Base-by-base conservation (phyloP, 2,113 vertebrate genomes). In the Corythornis madagascariensis region DNA sequence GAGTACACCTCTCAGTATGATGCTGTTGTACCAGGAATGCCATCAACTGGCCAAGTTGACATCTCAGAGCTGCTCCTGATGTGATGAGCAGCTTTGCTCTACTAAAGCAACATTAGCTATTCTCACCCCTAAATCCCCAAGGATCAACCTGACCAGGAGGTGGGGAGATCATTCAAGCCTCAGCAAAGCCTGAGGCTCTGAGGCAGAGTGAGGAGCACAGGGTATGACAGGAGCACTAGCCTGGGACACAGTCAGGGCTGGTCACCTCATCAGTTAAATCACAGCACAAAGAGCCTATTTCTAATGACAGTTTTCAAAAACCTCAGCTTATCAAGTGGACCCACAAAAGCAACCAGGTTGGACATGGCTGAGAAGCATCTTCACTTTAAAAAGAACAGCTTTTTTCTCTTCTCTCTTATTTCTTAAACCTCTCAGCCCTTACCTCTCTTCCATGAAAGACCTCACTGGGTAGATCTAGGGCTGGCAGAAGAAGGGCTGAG, bases 171-270 rank as follows among this genome's bases (percentile, higher is more conserved):
- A 53, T 42, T 53, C 43, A 28, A 79, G 48, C 22, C 50, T 48
- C 2, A 1, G 24, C 24, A 19, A 53, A 28, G 16, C 9, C 33
- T 28, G 52, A 70, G 35, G 26, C 21, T 40, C 38, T 4, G 0
- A 71, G 57, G 63, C 47, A 20, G 40, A 1, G 1, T 1, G 43
- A 73, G 64, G 31, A 13, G 42, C 31, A 18, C 45, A 82, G 20
- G 21, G 16, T 5, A 35, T 0, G 0, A 47, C 35, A 15, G 12
- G 1, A 53, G 45, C 13, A 9, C 28, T 15, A 3, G 18, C 0
- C 0, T 2, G 10, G 50, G 60, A 29, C 28, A 3, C 1, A 1
- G 31, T 20, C 66, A 33, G 64, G 77, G 59, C 76, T 42, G 21
- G 25, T 59, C 21, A 5, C 18, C 25, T 47, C 40, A 3, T n/a